Conservation (phyloP, 2,113 vertebrate species). For the Stegostoma tigrinum region DNA sequence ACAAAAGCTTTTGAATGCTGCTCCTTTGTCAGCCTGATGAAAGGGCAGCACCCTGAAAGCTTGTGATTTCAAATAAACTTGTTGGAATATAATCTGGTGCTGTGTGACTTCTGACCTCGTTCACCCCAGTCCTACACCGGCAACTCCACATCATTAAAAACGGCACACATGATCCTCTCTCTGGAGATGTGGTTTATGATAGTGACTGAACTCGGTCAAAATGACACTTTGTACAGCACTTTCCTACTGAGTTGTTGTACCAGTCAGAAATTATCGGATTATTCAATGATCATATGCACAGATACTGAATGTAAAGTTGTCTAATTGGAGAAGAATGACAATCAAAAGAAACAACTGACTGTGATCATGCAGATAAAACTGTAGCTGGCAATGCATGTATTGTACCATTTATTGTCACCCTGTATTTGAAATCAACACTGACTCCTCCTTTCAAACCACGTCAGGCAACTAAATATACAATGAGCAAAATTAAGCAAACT, state of each 20-base stretch:
- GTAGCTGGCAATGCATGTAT: not conserved
- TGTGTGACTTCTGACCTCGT: too few relatives aligned
- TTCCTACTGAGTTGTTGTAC: not conserved
- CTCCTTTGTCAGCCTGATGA: too few relatives aligned
- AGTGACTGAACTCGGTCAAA: not conserved
- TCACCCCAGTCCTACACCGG: too few relatives aligned
- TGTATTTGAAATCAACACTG: not conserved
- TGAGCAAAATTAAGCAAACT: not conserved
- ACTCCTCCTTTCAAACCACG: not conserved
- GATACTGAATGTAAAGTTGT: too few relatives aligned
- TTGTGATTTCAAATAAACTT: too few relatives aligned
- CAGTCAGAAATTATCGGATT: not conserved
- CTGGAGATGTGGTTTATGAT: not conserved
- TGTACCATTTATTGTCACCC: not conserved
- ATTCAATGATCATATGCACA: not conserved
- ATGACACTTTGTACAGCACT: not conserved
- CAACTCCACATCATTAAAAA: too few relatives aligned
- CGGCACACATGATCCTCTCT: not conserved
- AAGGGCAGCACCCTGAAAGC: too few relatives aligned
- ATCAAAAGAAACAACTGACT: not conserved
- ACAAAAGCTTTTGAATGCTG: too few relatives aligned
- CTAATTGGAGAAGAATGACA: not conserved
- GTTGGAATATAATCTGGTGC: too few relatives aligned
- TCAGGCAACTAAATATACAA: not conserved
- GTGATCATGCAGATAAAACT: not conserved